A percentile compares a stretch with the other conserved stretches of the same genome.
Evolutionary conservation across 2,797 vertebrate genomes (phyloP).

Genomic region (Acropternis orthonyx): DNA sequence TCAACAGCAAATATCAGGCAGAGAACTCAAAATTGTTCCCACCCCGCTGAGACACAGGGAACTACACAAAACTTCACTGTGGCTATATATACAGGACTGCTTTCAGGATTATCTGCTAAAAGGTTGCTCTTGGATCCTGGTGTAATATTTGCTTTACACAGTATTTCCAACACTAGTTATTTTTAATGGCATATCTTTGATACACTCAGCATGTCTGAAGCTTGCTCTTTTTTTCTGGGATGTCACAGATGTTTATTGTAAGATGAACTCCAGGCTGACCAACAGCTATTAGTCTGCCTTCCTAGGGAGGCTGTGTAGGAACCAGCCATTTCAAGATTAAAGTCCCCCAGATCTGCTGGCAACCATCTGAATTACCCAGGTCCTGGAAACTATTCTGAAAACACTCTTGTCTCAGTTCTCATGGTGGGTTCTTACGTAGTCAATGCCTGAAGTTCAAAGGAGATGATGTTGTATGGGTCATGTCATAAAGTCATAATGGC

Average conservation of each 20-base stretch:
- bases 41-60: background rate
- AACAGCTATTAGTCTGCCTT: background rate
- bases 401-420: background rate
- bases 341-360: background rate
- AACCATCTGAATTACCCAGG: background rate
- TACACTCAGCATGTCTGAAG: background rate
- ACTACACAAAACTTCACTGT: background rate
- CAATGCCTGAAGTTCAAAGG: background rate
- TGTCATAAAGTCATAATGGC: background rate
- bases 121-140: background rate
- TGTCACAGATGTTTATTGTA: background rate
- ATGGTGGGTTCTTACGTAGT: accelerated
- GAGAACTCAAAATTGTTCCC: background rate
- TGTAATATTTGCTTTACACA: background rate
- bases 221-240: background rate
- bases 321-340: background rate
- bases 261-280: background rate
- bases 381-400: background rate
- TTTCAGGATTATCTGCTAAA: background rate
- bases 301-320: background rate
- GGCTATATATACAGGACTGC: background rate
- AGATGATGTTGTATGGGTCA: background rate
- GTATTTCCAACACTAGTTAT: background rate
- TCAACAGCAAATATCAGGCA: background rate
- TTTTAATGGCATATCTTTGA: background rate